Conservation (phyloP, 2,797 vertebrate species). For the Chaunax sp. region DNA sequence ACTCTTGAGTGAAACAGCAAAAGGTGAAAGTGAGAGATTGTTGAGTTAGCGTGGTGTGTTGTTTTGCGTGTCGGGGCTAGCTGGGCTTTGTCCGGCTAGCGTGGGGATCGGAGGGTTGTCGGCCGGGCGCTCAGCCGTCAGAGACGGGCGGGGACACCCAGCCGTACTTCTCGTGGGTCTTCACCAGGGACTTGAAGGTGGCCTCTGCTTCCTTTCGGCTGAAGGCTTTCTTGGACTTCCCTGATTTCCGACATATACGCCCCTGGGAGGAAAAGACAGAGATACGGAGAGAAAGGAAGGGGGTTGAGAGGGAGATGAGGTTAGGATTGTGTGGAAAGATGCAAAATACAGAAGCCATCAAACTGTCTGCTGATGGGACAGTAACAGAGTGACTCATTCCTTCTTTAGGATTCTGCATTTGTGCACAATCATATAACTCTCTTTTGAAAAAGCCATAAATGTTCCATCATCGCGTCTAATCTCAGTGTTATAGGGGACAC, state of each 20-base stretch:
- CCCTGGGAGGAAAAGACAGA: slow-evolving; percentile 82
- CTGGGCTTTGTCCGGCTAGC: slow-evolving; percentile 62
- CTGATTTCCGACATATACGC: slow-evolving; percentile 98
- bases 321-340: slow-evolving; percentile 17
- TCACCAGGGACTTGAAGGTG: slow-evolving; percentile 99
- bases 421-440: not conserved
- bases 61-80: slow-evolving; percentile 71
- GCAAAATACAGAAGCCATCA: not conserved
- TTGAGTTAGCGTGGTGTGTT: slow-evolving; percentile 77
- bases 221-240: slow-evolving; percentile 99
- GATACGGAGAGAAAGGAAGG: not conserved
- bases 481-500: not conserved
- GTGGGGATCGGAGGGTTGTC: slow-evolving; percentile 17
- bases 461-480: not conserved
- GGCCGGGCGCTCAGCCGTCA: slow-evolving; percentile 89
- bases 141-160: slow-evolving; percentile 99
- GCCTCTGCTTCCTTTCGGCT: slow-evolving; percentile 99
- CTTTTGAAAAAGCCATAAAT: not conserved
- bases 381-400: not conserved
- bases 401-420: not conserved
- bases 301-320: not conserved
- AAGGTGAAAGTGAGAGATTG: slow-evolving; percentile 54
- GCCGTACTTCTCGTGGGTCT: slow-evolving; percentile 99
- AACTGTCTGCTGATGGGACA: not conserved
- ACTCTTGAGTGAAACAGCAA: slow-evolving; percentile 37